Conservation (phyloP, 2,797 vertebrate genomes). For the Geotrypetes seraphini region DNA sequence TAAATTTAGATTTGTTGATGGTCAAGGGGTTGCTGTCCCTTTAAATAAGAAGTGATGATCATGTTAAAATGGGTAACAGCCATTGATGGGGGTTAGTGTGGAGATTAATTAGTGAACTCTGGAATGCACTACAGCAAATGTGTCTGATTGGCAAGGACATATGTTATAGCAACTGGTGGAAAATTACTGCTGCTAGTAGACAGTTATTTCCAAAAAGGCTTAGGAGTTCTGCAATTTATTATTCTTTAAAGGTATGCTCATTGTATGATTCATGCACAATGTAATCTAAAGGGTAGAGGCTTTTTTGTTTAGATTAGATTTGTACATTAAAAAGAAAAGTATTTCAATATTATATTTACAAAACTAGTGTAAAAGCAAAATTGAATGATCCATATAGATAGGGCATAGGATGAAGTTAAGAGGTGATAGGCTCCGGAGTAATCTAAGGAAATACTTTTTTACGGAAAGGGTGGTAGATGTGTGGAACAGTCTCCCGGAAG, state of each 20-base stretch:
- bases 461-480: too few relatives aligned
- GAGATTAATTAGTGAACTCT: constrained; percentile 57
- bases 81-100: constrained; percentile 31
- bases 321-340: too few relatives aligned
- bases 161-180: constrained; percentile 64
- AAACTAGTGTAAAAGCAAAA: too few relatives aligned
- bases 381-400: too few relatives aligned
- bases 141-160: constrained; percentile 76
- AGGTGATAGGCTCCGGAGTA: too few relatives aligned
- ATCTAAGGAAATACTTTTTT: too few relatives aligned
- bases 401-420: too few relatives aligned
- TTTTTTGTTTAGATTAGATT: too few relatives aligned
- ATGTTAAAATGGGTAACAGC: constrained; percentile 27
- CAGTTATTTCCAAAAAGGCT: constrained; percentile 52
- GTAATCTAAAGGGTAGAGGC: too few relatives aligned
- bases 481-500: too few relatives aligned
- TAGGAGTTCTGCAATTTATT: constrained; percentile 36
- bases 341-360: too few relatives aligned
- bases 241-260: constrained; percentile 34
- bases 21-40: constrained; percentile 10
- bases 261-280: too few relatives aligned
- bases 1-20: constrained; percentile 3
- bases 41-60: constrained; percentile 38
- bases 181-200: constrained; percentile 37
- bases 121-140: constrained; percentile 54